Evolutionary conservation across 2,797 vertebrate genomes (phyloP), one percentile per base, ranked within the genome.

Genomic region (Rhinogobio ventralis): DNA sequence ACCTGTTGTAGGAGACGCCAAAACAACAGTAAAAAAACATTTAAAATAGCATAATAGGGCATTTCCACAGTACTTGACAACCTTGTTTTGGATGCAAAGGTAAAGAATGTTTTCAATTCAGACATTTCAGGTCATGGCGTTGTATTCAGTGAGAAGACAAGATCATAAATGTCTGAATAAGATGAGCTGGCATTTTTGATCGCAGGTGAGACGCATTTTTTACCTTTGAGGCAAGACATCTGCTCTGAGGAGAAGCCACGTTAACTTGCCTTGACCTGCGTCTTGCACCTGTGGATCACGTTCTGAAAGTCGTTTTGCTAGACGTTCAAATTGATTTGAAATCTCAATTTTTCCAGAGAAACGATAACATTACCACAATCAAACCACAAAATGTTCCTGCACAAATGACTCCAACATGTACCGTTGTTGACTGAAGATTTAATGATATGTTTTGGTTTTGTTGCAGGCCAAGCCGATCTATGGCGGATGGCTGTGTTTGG

Each of bases 391-490:
- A 15, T 15, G 6, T 75, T 83, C 11, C 55, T 36, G 17, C 23
- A n/a, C 23, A n/a, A 11, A n/a, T 49, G 15, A 74, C 45, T 49
- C 23, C 2, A 30, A 33, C 53, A 33, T 71, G n/a, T 23, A 20
- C 79, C 7, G 13, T 46, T 46, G 25, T 60, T 81, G 28, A 51
- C 19, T 17, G 20, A 25, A 36, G 36, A 55, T 42, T 11, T 68
- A 28, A 42, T 53, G 2, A 46, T 42, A 19, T 23, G 9, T 86
- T 55, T 71, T 57, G 81, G 79, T 86, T 92, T 84, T 87, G 92
- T 94, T 91, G 89, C 93, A 96, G 96, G 96, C 96, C 88, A 96
- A 96, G 91, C 95, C 96, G 73, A 95, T 96, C 93, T 96, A 96
- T 92, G 96, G 95, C 66, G 95, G 96, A 89, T 96, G 96, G 96